phyloP scores from a whole-genome alignment of 1,140 invertebrate genomes.

The Pogonomyrmex californicus region DNA sequence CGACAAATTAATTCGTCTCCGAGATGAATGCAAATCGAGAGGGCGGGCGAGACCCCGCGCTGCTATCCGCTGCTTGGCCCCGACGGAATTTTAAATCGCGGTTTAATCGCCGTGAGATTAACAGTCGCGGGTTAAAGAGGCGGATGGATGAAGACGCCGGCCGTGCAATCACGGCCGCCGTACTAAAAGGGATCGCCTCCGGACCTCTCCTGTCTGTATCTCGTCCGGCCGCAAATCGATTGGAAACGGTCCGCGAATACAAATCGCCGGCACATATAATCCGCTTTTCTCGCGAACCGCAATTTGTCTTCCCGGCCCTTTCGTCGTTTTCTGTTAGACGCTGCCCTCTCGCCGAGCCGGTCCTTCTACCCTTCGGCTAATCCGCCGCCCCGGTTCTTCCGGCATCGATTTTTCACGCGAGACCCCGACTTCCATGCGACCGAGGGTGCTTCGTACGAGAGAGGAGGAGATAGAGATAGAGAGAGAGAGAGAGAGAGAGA shows the following conservation, averaged over 20 bases:
- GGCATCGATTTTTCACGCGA: constrained; percentile 73
- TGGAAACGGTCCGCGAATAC: constrained; percentile 59
- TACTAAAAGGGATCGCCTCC: constrained; percentile 14
- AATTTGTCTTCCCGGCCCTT: constrained; percentile 63
- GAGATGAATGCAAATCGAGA: neutral
- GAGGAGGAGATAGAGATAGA: constrained; percentile 28
- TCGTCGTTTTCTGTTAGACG: constrained; percentile 56
- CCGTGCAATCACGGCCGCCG: neutral
- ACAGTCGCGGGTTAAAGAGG: constrained; percentile 1
- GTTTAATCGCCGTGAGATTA: neutral
- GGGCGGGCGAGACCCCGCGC: neutral
- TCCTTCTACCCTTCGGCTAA: constrained; percentile 61
- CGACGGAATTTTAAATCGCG: constrained; percentile 15
- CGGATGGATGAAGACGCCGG: neutral
- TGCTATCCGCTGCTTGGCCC: no score
- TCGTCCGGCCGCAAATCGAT: constrained; percentile 57
- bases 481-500: constrained; percentile 31
- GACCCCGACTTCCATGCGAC: constrained; percentile 65
- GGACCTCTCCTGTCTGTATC: constrained; percentile 31
- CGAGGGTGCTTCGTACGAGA: constrained; percentile 47
- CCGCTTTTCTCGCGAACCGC: constrained; percentile 59
- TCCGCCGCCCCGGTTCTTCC: constrained; percentile 65
- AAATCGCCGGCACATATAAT: constrained; percentile 63
- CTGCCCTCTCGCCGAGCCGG: constrained; percentile 44
- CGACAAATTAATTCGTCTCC: constrained; percentile 2